Evolutionary conservation across 2,797 vertebrate genomes (phyloP), one percentile per base, ranked within the genome.

Genomic region (Tangara arthus): DNA sequence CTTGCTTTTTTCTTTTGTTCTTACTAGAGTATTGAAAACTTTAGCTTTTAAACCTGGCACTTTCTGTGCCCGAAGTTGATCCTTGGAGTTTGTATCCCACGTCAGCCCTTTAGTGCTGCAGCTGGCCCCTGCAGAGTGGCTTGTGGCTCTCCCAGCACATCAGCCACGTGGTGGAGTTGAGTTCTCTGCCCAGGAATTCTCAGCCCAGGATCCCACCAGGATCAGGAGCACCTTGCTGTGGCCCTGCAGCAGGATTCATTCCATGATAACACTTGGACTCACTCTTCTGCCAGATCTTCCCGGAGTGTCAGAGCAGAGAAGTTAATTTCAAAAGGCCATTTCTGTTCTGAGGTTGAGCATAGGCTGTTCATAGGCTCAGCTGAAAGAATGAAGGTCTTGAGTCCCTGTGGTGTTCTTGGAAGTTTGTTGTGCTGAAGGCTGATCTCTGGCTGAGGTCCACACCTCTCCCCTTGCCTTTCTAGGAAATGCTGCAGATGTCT

Each of bases 401-500:
- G 39, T 39, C 41, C 72, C 47, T 1, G 0, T 64, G 28, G 15
- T 69, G 23, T 57, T 93, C 66, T 39, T 91, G 49, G 50, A 63
- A 56, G 56, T 77, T 17, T 11, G 82, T 89, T 91, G 60, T 75
- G 61, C 69, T 64, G 65, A 53, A 86, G 79, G 24, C 26, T 63
- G 60, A 23, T 59, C 32, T 11, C 41, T 90, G 86, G 42, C 59
- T 68, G 77, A 64, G 57, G 53, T 75, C 79, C 92, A 90, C 11
- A 52, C 15, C 15, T 53, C 53, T 91, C 84, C 59, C 3, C 1
- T 70, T 0, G 23, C 37, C 65, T 88, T 82, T 91, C 88, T 52
- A 88, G 57, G 88, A 88, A 89, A 50, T 18, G 22, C 47, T 81
- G 27, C 85, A 73, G 61, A 64, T 86, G 76, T 56, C 44, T 44